These are phyloP conservation scores for Ylistrum balloti DNA, from an alignment of 1,140 invertebrate genomes.

Conservation along the genomic window DNA sequence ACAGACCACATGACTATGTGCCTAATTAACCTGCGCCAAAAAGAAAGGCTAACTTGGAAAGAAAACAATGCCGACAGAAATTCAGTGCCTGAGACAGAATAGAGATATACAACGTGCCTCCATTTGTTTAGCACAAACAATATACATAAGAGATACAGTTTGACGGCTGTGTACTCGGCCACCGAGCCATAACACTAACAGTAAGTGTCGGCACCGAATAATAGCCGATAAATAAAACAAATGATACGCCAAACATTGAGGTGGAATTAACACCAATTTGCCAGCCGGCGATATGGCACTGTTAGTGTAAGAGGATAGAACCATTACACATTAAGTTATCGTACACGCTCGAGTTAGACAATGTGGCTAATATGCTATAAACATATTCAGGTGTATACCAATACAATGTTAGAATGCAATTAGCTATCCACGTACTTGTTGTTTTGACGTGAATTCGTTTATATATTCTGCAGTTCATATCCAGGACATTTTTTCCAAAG, in stretches of 20 bases:
- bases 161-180: not conserved
- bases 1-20: too few species aligned
- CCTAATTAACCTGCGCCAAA: too few species aligned
- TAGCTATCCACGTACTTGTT: not conserved
- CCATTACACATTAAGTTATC: constrained; percentile 12
- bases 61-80: too few species aligned
- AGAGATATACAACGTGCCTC: not conserved
- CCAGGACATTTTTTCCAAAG: not conserved
- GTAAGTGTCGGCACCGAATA: not conserved
- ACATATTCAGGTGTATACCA: constrained; percentile 13
- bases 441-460: not conserved
- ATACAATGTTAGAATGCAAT: not conserved
- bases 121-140: not conserved
- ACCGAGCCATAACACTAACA: constrained; percentile 9
- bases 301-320: not conserved
- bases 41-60: too few species aligned
- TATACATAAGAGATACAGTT: not conserved
- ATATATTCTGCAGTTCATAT: not conserved
- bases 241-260: constrained; percentile 25
- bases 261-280: constrained; percentile 22
- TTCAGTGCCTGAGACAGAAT: too few species aligned
- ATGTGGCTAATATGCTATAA: constrained; percentile 12
- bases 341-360: not conserved
- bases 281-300: not conserved
- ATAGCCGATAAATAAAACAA: constrained; percentile 40